A percentile compares a stretch with the other conserved stretches of the same genome.
Conservation (phyloP, 2,797 vertebrate genomes). For the Chiloscyllium punctatum region DNA sequence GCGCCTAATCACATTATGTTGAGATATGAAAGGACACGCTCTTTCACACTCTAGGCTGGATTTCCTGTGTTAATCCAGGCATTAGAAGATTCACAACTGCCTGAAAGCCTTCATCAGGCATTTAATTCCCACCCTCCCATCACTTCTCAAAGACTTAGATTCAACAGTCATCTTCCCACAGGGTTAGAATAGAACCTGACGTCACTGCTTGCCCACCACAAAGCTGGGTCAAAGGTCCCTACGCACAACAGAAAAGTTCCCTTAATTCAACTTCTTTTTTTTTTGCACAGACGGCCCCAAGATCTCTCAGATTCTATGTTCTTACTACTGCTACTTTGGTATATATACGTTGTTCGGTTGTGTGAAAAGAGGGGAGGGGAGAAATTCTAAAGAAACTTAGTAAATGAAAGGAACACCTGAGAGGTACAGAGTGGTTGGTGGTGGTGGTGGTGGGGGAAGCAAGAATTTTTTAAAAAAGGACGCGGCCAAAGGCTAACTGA, state of each 20-base stretch:
- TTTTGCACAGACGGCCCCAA: not conserved
- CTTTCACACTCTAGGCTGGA: not conserved
- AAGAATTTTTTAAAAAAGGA: not conserved
- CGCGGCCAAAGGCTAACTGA: not conserved
- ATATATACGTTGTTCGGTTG: not conserved
- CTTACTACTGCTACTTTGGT: not conserved
- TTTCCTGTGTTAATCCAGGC: conserved; percentile 21
- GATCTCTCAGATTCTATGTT: not conserved
- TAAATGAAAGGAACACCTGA: not conserved
- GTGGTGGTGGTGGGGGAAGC: no score
- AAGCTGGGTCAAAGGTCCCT: conserved; percentile 1
- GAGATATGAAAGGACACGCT: not conserved
- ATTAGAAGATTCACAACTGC: conserved; percentile 22
- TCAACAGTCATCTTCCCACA: not conserved
- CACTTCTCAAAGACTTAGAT: conserved; percentile 15
- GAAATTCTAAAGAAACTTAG: not conserved
- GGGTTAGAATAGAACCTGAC: not conserved
- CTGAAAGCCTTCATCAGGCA: conserved; percentile 1
- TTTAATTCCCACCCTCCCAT: conserved; percentile 21
- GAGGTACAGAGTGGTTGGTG: not conserved
- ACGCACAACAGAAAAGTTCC: not conserved
- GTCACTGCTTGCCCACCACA: not conserved
- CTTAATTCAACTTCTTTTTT: not conserved
- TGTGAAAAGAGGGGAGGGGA: conserved; percentile 23
- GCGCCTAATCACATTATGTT: not conserved